These are phyloP conservation scores for Dermolepida albohirtum DNA, from an alignment of 2,888 invertebrate species.

Conservation along the genomic window DNA sequence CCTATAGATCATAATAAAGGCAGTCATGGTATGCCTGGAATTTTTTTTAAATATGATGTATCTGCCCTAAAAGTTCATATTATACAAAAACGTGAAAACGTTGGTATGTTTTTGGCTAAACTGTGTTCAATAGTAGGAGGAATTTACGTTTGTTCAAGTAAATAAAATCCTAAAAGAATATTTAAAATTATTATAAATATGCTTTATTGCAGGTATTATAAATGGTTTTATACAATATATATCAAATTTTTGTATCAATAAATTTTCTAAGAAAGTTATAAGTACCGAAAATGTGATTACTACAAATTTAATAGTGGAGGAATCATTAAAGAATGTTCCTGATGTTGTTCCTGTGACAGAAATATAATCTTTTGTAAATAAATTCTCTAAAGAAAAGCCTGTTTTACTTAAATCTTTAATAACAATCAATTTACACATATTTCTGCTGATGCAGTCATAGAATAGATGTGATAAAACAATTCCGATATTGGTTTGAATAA, in stretches of 20 bases:
- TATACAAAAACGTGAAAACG: slow-evolving; percentile 80
- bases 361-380: background rate
- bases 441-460: no score
- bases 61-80: slow-evolving; percentile 89
- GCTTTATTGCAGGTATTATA: slow-evolving; percentile 47
- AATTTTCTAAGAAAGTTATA: slow-evolving; percentile 27
- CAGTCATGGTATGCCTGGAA: slow-evolving; percentile 93
- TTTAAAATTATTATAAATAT: slow-evolving; percentile 5
- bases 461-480: no score
- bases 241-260: slow-evolving; percentile 45
- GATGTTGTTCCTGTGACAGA: slow-evolving; percentile 51
- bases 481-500: no score
- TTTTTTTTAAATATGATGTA: slow-evolving; percentile 95
- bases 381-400: no score
- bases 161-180: slow-evolving; percentile 32
- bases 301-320: slow-evolving; percentile 30
- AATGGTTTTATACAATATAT: slow-evolving; percentile 47
- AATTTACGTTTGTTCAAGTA: slow-evolving; percentile 87
- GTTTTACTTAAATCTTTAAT: no score
- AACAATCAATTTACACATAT: no score
- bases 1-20: slow-evolving; percentile 80
- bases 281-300: slow-evolving; percentile 5
- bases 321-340: slow-evolving; percentile 36
- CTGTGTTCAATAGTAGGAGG: slow-evolving; percentile 94
- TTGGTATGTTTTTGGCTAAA: slow-evolving; percentile 85